Evolutionary conservation across 2,888 invertebrate species (phyloP), one percentile per base, ranked within the genome.

Genomic region (Chouioia cunea): DNA sequence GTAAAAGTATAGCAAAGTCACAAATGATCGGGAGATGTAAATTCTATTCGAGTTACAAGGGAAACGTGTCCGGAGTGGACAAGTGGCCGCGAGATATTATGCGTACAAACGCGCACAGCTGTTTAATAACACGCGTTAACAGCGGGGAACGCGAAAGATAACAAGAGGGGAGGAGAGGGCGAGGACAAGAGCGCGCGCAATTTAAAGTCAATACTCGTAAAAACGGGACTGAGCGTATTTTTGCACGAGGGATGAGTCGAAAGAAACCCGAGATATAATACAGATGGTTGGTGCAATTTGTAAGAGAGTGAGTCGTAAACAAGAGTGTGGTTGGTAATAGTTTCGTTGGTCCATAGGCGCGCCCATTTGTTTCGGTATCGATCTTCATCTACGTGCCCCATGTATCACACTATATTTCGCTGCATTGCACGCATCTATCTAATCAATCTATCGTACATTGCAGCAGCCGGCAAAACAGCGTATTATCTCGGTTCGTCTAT

Each of bases 181-280:
- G 27, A 27, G 27, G 6, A 6, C 3, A 27, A 3, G 27, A n/a
- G 46, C 18, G 16, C 44, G 12, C 46, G 57, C 57, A 50, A 65
- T 57, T 65, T 65, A 57, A 65, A 65, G 43, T 50, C 48, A 65
- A 65, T 65, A 65, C 56, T 57, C 48, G 57, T 65, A 57, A 65
- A 65, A 57, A 57, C 54, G 4, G 15, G 4, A 46, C 54, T 54
- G 46, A 54, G 54, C 54, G 46, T 64, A 56, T 60, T 60, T 60
- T 18, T 3, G 36, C n/a, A n/a, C 36, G 36, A 36, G 36, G 36
- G 36, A 36, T 2, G 36, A n/a, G n/a, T 1, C 36, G 36, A 36
- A 36, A 36, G 36, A 36, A 36, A 10, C 6, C 1, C 6, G 6
- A 36, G 36, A 36, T 36, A 36, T 36, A 36, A 36, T 36, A 10